Base-by-base conservation (phyloP, 2,888 invertebrate species). In the Strigamia crassipes region DNA sequence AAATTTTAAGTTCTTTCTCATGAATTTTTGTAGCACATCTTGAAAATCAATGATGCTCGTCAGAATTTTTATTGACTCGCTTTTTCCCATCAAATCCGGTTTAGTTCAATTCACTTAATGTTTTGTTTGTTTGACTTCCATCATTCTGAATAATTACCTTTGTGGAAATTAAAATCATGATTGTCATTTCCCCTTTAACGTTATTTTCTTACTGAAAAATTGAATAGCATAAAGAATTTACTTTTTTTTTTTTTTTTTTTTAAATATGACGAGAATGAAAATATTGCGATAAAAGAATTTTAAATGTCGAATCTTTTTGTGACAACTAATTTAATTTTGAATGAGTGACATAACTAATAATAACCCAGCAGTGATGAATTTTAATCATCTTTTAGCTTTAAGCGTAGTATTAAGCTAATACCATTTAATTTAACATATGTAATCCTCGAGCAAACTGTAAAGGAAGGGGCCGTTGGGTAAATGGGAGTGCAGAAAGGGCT, bases 401-500 rank as follows among this genome's bases (percentile, higher is more conserved):
- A 31, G 23, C 27, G 10, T 27, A 27, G 31, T 31, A 23, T 73
- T 73, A 73, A 18, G 73, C 31, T 73, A 18, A 56, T 56, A 56
- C 21, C n/a, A 56, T 73, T 73, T 73, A 73, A 73, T 73, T 73
- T 73, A 31, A 73, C 73, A 73, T 73, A n/a, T 31, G 73, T 73
- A 73, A 73, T 31, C 73, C 73, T 73, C 73, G 31, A 73, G 73
- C 73, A 23, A 73, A 31, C 10, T 66, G 23, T 12, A 27, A n/a
- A 13, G 46, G 18, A 56, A 56, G 21, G 56, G 56, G 56, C 18
- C 56, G 4, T 56, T 56, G n/a, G 56, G 56, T 18, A 56, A 56
- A 73, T 73, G 27, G 27, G 73, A 9, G 73, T 73, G 73, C 73
- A 73, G 73, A 73, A 73, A 73, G 73, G 73, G 73, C 23, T 27